Percentiles rank a stretch among this genome's conserved stretches.
Conservation (phyloP, 1,140 invertebrate genomes). For the Mylabris phalerata region DNA sequence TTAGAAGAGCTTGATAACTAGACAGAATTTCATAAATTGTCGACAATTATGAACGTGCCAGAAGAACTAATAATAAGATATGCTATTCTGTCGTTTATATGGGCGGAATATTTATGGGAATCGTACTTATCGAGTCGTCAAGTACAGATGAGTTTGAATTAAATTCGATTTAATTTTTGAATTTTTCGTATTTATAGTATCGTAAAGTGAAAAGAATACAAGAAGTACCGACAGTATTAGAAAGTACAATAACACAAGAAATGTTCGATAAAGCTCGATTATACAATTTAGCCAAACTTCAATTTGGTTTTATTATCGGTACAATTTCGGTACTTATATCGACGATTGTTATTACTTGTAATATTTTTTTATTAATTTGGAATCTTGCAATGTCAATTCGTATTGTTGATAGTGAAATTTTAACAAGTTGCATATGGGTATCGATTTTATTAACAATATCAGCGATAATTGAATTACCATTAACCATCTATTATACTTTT, state of each 20-base stretch:
- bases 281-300: conserved; percentile 80
- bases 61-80: conserved; percentile 14
- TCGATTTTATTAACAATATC: conserved; percentile 63
- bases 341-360: conserved; percentile 58
- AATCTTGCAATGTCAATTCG: conserved; percentile 51
- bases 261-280: conserved; percentile 80
- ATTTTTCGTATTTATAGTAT: conserved; percentile 27
- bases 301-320: conserved; percentile 67
- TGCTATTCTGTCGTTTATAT: conserved; percentile 49
- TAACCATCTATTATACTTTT: conserved; percentile 82
- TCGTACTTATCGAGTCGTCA: conserved; percentile 75
- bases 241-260: conserved; percentile 69
- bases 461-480: conserved; percentile 72
- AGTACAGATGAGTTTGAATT: conserved; percentile 49
- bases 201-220: conserved; percentile 52
- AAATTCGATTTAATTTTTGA: conserved; percentile 12
- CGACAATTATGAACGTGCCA: conserved; percentile 12
- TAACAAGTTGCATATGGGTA: conserved; percentile 67
- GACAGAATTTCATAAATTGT: no score
- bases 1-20: no score
- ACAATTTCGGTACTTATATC: conserved; percentile 64
- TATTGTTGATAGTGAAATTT: conserved; percentile 33
- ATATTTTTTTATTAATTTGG: conserved; percentile 58
- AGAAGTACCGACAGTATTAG: conserved; percentile 65
- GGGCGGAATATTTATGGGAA: conserved; percentile 68